Conservation (phyloP, 2,797 vertebrate genomes). For the Alosa sapidissima region DNA sequence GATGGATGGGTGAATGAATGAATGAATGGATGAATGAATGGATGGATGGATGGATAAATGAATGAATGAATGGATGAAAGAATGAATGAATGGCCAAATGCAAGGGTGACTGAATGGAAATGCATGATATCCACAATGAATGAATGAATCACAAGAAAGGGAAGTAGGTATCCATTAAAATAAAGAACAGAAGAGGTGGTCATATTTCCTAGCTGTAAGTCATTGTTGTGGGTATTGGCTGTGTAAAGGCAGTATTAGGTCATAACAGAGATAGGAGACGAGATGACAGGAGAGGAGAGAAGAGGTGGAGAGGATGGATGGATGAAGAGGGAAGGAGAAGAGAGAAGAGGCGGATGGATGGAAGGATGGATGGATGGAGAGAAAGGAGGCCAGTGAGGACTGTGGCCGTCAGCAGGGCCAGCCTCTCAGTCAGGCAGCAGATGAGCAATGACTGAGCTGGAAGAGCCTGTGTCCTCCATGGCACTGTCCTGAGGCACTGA, state of each 20-base stretch:
- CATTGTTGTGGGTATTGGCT: not conserved
- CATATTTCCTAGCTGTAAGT: not conserved
- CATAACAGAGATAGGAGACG: not conserved
- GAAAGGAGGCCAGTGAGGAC: not conserved
- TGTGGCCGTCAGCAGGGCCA: not conserved
- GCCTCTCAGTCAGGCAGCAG: conserved; percentile 6
- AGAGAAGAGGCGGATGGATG: not conserved
- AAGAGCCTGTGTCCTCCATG: conserved; percentile 34
- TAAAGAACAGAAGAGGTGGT: not conserved
- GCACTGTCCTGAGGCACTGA: conserved; percentile 40
- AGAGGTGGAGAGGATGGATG: not conserved
- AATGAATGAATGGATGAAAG: too few species aligned
- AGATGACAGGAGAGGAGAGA: not conserved
- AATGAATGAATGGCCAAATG: too few species aligned
- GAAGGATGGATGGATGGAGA: not conserved
- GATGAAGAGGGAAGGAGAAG: not conserved
- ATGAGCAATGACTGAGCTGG: conserved; percentile 1
- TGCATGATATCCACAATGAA: too few species aligned
- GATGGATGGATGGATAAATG: too few species aligned
- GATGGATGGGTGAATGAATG: too few species aligned
- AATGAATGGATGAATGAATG: too few species aligned
- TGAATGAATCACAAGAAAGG: too few species aligned
- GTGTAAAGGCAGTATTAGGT: not conserved
- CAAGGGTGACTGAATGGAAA: too few species aligned
- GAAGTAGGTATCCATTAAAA: not conserved